These are phyloP conservation scores for Stenichneumon culpator DNA, from an alignment of 2,888 invertebrate species.

Conservation along the genomic window DNA sequence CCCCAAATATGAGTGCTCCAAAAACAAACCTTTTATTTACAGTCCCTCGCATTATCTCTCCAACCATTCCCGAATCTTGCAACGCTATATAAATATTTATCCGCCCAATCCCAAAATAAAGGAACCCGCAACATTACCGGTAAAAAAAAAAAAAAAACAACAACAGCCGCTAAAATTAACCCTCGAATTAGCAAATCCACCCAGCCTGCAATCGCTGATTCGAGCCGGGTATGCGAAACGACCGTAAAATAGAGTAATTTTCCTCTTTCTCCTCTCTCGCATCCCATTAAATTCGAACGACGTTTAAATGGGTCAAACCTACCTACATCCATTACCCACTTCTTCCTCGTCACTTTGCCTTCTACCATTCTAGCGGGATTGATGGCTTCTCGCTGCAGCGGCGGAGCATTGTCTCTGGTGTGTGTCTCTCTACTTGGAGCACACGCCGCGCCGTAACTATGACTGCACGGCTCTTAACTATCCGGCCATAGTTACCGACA, in stretches of 20 bases:
- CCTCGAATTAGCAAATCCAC: not conserved
- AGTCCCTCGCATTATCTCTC: no score
- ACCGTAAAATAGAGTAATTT: slow-evolving; percentile 7
- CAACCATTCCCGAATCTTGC: no score
- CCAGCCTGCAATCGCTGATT: not conserved
- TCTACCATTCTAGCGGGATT: slow-evolving; percentile 56
- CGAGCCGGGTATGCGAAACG: not conserved
- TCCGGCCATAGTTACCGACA: slow-evolving; percentile 42
- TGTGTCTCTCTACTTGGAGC: not conserved
- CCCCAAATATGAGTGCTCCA: no score
- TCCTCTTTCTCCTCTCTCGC: not conserved
- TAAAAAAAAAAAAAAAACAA: no score
- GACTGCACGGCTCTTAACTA: slow-evolving; percentile 2
- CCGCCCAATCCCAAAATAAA: no score
- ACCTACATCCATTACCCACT: slow-evolving; percentile 63
- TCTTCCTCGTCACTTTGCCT: slow-evolving; percentile 55
- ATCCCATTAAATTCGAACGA: slow-evolving; percentile 19
- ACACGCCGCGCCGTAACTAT: not conserved
- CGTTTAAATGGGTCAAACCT: slow-evolving; percentile 57
- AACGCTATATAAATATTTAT: no score
- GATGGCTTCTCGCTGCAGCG: slow-evolving; percentile 48
- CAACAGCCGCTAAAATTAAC: not conserved
- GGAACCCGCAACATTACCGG: no score
- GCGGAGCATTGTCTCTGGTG: not conserved
- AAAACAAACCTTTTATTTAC: no score